phyloP scores from a whole-genome alignment of 2,113 vertebrate genomes.

The Scophthalmus maximus region DNA sequence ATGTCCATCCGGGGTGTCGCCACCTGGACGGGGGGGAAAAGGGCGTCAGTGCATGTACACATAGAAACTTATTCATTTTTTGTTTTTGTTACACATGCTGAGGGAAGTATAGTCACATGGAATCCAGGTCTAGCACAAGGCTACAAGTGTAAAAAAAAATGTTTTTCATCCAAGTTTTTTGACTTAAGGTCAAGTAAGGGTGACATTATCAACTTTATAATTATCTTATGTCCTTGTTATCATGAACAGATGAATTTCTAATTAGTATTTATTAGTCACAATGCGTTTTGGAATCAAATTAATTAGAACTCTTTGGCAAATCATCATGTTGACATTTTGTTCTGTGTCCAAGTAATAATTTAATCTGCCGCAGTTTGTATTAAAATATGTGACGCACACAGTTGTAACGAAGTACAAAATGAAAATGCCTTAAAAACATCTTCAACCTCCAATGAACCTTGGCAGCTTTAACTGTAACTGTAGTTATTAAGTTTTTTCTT shows the following conservation, averaged over 20 bases:
- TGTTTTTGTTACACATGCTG: neutral
- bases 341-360: neutral
- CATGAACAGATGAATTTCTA: constrained; percentile 10
- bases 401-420: too few relatives aligned
- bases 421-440: neutral
- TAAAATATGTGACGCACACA: too few relatives aligned
- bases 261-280: constrained; percentile 26
- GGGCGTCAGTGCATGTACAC: neutral
- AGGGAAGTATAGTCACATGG: neutral
- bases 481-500: too few relatives aligned
- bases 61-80: neutral
- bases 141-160: neutral
- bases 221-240: neutral
- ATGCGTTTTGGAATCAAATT: constrained; percentile 23
- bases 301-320: constrained; percentile 16
- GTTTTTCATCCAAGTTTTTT: neutral
- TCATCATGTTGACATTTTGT: neutral
- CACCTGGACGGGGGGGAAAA: constrained; percentile 79
- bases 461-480: too few relatives aligned
- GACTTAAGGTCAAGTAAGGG: neutral
- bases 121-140: neutral
- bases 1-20: constrained; percentile 92
- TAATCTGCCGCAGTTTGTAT: too few relatives aligned
- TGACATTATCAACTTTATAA: neutral
- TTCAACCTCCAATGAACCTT: neutral